Evolutionary conservation across 2,113 vertebrate species (phyloP).

Genomic region (Limanda limanda): DNA sequence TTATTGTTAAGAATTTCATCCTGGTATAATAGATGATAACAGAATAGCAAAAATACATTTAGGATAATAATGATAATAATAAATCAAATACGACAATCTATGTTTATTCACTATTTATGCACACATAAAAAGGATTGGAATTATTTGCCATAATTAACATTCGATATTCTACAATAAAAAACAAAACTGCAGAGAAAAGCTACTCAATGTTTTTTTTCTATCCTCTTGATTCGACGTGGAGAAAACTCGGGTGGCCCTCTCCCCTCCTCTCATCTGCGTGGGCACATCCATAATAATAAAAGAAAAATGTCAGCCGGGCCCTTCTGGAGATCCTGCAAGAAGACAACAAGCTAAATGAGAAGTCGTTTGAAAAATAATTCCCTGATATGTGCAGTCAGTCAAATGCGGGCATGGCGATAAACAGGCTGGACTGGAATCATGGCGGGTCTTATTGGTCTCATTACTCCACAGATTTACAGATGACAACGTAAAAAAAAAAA

Average conservation of each 20-base stretch:
- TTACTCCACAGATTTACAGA: conserved; percentile 49
- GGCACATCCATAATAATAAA: conserved; percentile 79
- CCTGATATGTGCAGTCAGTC: conserved; percentile 61
- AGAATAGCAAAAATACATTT: neutral
- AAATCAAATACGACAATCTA: neutral
- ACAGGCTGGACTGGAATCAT: conserved; percentile 16
- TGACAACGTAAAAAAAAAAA: conserved; percentile 4
- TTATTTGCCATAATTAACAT: neutral
- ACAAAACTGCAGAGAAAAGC: conserved; percentile 5
- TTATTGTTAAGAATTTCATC: neutral
- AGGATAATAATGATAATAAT: neutral
- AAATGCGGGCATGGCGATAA: conserved; percentile 46
- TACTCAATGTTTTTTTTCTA: neutral
- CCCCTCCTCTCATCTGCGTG: conserved; percentile 67
- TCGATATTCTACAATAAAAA: neutral
- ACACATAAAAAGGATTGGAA: neutral
- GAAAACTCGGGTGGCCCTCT: conserved; percentile 64
- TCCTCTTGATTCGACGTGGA: conserved; percentile 37
- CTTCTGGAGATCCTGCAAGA: conserved; percentile 66
- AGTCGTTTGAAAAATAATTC: conserved; percentile 69
- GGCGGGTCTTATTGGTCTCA: conserved; percentile 42
- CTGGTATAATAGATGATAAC: neutral
- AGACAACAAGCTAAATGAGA: conserved; percentile 75
- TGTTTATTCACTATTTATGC: neutral
- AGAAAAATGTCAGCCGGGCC: conserved; percentile 72